Evolutionary conservation across 2,888 invertebrate genomes (phyloP), one percentile per base, ranked within the genome.

Genomic region (Synanthedon vespiformis): DNA sequence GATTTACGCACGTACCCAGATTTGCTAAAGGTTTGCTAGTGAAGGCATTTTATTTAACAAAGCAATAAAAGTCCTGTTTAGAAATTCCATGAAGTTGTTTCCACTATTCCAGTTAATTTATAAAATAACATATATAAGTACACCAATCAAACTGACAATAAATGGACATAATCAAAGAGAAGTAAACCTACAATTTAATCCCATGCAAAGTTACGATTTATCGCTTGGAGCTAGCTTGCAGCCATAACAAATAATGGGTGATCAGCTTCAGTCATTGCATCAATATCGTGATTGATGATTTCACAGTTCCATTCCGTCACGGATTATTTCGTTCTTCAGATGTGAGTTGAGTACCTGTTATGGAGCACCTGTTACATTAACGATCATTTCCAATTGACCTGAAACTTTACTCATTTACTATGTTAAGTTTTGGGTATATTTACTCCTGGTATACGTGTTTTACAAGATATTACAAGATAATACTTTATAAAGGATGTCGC

Each of bases 271-370:
- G 58, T 50, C 60, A 66, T 61, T 64, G 63, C 64, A 60, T 67
- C 62, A 65, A 63, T 61, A 61, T 56, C 60, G 60, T 60, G 70
- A 70, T 74, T 68, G 68, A 51, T 60, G 68, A 79, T 80, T 80
- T 74, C 72, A 74, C 71, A 67, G 72, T 62, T 67, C 65, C 60
- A 58, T 58, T 63, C 58, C 54, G 73, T 65, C 68, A 70, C 65
- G 77, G 71, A 68, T 77, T 74, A 74, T 79, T 79, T 68, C 59
- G 63, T 71, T 71, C 71, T 66, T 66, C 69, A 67, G 67, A 68
- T 67, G 34, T 2, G 34, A 34, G 34, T 34, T 34, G 34, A 65
- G 64, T 16, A 70, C 71, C 74, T 74, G 74, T 72, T 72, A 63
- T 60, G 61, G 58, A 59, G 55, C 40, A 50, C 40, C 50, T 50